A percentile compares a stretch with the other conserved stretches of the same genome.
Conservation (phyloP, 35 echinoderm and acorn worm species). For the Holothuria glaberrima region DNA sequence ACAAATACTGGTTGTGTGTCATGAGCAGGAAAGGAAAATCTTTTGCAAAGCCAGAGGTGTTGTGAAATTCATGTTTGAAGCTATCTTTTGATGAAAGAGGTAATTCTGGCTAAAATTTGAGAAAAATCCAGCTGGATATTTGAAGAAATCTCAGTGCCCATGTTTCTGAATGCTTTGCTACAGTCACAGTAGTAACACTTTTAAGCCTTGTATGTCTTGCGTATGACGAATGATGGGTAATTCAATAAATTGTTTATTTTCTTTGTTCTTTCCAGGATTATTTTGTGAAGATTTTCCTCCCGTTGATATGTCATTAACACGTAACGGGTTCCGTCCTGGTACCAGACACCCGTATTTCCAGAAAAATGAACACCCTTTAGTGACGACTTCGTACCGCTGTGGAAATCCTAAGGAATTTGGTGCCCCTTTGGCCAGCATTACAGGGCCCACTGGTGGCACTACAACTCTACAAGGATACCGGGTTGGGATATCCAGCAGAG, state of each 20-base stretch:
- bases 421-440: constrained; percentile 40
- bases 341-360: constrained; percentile 37
- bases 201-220: no score
- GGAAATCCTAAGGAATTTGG: constrained; percentile 50
- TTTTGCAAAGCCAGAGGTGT: no score
- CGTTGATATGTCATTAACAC: not conserved
- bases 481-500: constrained; percentile 10
- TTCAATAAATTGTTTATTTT: not conserved
- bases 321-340: constrained; percentile 40
- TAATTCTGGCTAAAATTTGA: no score
- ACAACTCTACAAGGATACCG: constrained; percentile 38
- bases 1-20: no score
- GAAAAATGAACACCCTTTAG: constrained; percentile 39
- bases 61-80: no score
- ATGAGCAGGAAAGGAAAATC: no score
- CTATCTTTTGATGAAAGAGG: no score
- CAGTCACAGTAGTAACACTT: no score
- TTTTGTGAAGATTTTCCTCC: constrained; percentile 57
- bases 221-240: no score
- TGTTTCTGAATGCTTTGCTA: no score
- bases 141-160: no score
- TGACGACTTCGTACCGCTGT: constrained; percentile 51
- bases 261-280: constrained; percentile 14
- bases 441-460: not conserved
- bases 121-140: no score